A percentile compares a stretch with the other conserved stretches of the same genome.
phyloP scores from a whole-genome alignment of 2,797 vertebrate species.

The Harpagifer antarcticus region DNA sequence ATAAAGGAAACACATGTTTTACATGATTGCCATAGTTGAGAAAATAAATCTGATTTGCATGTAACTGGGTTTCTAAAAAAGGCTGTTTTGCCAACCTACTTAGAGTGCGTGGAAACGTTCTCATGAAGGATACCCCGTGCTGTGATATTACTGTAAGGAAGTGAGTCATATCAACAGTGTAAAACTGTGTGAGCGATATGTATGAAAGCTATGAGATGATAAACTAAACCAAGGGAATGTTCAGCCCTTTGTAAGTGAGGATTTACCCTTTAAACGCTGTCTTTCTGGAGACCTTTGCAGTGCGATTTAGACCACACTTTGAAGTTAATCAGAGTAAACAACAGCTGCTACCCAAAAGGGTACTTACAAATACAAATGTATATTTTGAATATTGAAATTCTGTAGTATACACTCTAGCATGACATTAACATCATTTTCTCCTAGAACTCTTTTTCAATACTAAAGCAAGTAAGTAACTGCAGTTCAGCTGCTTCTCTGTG shows the following conservation, averaged over 20 bases:
- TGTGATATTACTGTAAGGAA: background rate
- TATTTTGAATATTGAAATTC: constrained; percentile 54
- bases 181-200: background rate
- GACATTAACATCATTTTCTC: constrained; percentile 45
- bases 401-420: constrained; percentile 14
- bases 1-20: background rate
- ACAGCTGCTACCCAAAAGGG: constrained; percentile 54
- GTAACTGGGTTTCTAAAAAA: background rate
- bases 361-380: constrained; percentile 56
- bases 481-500: constrained; percentile 38
- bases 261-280: constrained; percentile 49
- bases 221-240: constrained; percentile 1
- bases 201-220: constrained; percentile 1
- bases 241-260: background rate
- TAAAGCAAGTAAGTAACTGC: constrained; percentile 8
- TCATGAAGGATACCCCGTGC: constrained; percentile 5
- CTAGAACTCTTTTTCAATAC: constrained; percentile 32
- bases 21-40: background rate
- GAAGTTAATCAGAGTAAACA: constrained; percentile 67
- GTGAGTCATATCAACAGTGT: background rate
- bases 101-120: background rate
- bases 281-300: constrained; percentile 53
- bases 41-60: background rate
- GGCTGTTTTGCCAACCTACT: background rate
- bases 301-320: constrained; percentile 52